A percentile compares a stretch with the other conserved stretches of the same genome.
Evolutionary conservation across 2,888 invertebrate species (phyloP).

Genomic region (Arenicola marina): DNA sequence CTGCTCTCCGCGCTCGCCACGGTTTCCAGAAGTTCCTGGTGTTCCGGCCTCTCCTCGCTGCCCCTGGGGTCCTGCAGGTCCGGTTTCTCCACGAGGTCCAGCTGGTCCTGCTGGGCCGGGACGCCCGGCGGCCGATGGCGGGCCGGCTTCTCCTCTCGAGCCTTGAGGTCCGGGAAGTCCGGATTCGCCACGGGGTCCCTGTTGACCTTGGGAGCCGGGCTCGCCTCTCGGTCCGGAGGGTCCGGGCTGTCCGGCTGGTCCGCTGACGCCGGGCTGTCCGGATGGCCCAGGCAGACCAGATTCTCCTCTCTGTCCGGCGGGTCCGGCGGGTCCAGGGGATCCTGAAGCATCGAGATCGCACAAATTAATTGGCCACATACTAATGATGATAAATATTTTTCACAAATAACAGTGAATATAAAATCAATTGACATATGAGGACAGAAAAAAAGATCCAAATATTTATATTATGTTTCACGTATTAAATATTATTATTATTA

Average conservation of each 20-base stretch:
- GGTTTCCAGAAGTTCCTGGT: constrained; percentile 18
- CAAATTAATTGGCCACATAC: no score
- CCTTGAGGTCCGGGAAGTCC: constrained; percentile 5
- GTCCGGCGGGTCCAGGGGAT: constrained; percentile 12
- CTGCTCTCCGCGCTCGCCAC: constrained; percentile 19
- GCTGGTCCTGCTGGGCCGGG: constrained; percentile 17
- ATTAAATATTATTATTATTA: no score
- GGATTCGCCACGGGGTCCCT: constrained; percentile 14
- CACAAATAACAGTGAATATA: no score
- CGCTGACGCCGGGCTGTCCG: constrained; percentile 16
- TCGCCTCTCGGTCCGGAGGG: constrained; percentile 22
- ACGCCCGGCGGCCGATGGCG: constrained; percentile 2
- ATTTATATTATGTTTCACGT: no score
- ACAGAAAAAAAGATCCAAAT: no score
- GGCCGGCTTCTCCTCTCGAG: constrained; percentile 9
- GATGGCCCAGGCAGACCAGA: constrained; percentile 13
- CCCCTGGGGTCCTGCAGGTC: constrained; percentile 13
- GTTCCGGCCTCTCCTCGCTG: constrained; percentile 17
- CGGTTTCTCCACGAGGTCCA: constrained; percentile 21
- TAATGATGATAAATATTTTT: no score
- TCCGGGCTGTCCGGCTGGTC: constrained; percentile 28
- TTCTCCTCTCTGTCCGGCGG: constrained; percentile 11
- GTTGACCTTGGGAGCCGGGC: constrained; percentile 24
- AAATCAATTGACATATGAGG: no score
- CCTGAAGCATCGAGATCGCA: no score